phyloP scores from a whole-genome alignment of 53 echinoderm and acorn worm species.

The Echinometra lucunter region DNA sequence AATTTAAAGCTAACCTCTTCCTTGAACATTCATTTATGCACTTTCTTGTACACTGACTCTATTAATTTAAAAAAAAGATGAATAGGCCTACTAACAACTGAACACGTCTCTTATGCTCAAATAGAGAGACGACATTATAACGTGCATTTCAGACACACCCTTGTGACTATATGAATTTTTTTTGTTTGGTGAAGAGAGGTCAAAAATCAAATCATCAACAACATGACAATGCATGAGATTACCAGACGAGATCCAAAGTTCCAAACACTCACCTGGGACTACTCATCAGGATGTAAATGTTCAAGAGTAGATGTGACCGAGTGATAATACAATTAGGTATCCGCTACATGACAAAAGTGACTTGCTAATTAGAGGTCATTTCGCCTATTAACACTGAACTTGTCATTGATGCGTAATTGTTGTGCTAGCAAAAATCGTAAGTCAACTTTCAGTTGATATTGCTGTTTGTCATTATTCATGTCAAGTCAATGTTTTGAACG shows the following conservation, averaged over 20 bases:
- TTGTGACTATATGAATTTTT: background rate
- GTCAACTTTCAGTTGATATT: background rate
- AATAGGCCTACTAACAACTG: too few species aligned
- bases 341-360: background rate
- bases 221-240: background rate
- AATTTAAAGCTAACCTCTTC: too few species aligned
- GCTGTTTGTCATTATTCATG: too few species aligned
- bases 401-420: background rate
- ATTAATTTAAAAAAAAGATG: background rate
- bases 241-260: too few species aligned
- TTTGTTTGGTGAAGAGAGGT: background rate
- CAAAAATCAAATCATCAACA: background rate
- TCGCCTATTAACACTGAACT: background rate
- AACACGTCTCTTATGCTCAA: background rate
- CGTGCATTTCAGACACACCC: background rate
- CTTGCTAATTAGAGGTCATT: conserved; percentile 15
- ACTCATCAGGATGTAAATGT: background rate
- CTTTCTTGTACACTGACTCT: too few species aligned
- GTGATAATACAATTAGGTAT: conserved; percentile 4
- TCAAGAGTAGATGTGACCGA: background rate
- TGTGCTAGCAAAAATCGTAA: background rate
- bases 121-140: background rate
- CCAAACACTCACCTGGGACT: conserved; percentile 15
- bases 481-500: too few species aligned
- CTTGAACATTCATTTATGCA: too few species aligned